phyloP scores from a whole-genome alignment of 2,888 invertebrate genomes.

The Diplazon laetatorius region DNA sequence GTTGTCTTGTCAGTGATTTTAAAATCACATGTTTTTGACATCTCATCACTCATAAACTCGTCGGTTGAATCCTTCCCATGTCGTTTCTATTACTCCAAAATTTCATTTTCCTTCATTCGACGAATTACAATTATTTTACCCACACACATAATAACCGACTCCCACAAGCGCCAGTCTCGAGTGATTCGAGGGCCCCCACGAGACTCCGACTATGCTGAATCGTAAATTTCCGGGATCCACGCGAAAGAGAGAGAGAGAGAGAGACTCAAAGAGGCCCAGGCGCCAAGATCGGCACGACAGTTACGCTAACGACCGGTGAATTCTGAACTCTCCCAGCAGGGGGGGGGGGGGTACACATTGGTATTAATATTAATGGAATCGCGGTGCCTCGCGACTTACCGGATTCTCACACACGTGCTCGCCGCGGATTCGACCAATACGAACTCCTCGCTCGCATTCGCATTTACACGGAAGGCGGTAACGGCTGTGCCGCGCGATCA shows the following conservation, averaged over 20 bases:
- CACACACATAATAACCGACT: background rate
- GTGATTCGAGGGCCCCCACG: background rate
- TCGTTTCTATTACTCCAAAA: background rate
- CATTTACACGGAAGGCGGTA: constrained; percentile 59
- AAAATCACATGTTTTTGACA: too few species aligned
- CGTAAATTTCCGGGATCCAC: constrained; percentile 50
- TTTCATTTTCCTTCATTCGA: background rate
- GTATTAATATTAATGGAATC: constrained; percentile 71
- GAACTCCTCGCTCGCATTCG: constrained; percentile 52
- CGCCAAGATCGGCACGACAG: constrained; percentile 57
- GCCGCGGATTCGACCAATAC: background rate
- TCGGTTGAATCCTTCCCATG: background rate
- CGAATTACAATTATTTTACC: background rate
- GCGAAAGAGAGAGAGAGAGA: too few species aligned
- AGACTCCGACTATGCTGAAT: background rate
- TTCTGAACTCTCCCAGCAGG: constrained; percentile 58
- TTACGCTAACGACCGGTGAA: constrained; percentile 57
- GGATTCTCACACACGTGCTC: constrained; percentile 11
- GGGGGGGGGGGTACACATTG: too few species aligned
- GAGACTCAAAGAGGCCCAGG: constrained; percentile 36
- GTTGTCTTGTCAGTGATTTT: too few species aligned
- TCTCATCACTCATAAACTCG: background rate
- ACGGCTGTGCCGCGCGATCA: constrained; percentile 43
- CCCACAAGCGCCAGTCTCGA: background rate
- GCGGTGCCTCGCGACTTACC: constrained; percentile 31